Evolutionary conservation across 2,797 vertebrate species (phyloP).

Genomic region (Hapalemur alaotrensis): DNA sequence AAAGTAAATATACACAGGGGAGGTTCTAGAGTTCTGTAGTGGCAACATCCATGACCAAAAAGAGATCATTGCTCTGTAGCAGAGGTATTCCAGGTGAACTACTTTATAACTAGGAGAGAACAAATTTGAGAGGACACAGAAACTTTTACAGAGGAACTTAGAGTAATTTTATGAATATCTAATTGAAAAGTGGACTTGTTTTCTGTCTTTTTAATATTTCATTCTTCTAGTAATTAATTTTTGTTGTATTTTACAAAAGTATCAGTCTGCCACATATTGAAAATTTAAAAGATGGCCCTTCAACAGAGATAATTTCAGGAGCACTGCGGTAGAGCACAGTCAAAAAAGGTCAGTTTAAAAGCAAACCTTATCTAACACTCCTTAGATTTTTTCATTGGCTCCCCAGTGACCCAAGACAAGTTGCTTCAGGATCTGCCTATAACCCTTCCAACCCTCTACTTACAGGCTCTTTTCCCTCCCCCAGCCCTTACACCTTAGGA

Average conservation of each 20-base stretch:
- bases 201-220: neutral
- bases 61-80: neutral
- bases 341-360: neutral
- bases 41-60: neutral
- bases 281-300: neutral
- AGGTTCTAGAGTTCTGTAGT: slow-evolving; percentile 10
- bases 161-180: neutral
- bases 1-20: neutral
- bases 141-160: neutral
- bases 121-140: neutral
- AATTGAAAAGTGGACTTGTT: neutral
- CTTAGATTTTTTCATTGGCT: neutral
- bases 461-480: neutral
- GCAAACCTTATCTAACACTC: neutral
- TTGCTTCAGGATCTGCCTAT: neutral
- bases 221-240: neutral
- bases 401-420: neutral
- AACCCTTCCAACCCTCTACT: neutral
- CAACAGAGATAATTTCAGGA: neutral
- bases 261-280: neutral
- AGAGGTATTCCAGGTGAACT: neutral
- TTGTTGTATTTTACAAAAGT: neutral
- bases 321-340: neutral
- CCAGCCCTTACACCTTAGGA: neutral
- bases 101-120: neutral